These are phyloP conservation scores for Meliscaeva auricollis DNA, from an alignment of 2,888 invertebrate species.

Conservation along the genomic window DNA sequence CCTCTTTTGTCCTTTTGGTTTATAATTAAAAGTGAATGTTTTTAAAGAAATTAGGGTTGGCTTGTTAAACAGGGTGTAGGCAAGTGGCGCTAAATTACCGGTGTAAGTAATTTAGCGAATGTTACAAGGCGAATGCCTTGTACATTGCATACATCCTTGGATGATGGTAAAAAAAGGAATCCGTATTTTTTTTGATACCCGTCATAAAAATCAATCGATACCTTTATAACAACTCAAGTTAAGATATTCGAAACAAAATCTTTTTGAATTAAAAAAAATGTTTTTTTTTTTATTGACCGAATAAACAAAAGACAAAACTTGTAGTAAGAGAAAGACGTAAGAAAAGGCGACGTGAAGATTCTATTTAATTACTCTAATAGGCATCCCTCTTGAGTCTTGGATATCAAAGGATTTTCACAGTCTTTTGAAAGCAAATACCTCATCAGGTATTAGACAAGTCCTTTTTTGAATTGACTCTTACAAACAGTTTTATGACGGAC, in stretches of 20 bases:
- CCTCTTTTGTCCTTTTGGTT: slow-evolving; percentile 63
- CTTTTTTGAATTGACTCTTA: slow-evolving; percentile 59
- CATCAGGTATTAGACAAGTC: slow-evolving; percentile 43
- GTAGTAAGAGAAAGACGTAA: not conserved
- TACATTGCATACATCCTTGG: not conserved
- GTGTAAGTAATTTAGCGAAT: slow-evolving; percentile 83
- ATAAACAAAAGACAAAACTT: slow-evolving; percentile 51
- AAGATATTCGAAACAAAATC: slow-evolving; percentile 32
- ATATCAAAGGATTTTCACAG: slow-evolving; percentile 75
- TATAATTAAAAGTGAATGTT: slow-evolving; percentile 74
- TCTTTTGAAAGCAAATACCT: slow-evolving; percentile 77
- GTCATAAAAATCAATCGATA: slow-evolving; percentile 60
- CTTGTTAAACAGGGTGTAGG: slow-evolving; percentile 84
- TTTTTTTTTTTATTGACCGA: slow-evolving; percentile 68
- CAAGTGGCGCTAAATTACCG: slow-evolving; percentile 84
- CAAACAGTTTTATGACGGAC: slow-evolving; percentile 70
- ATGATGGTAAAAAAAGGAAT: slow-evolving; percentile 10
- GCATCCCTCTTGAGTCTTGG: slow-evolving; percentile 73
- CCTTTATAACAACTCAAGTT: too few species aligned
- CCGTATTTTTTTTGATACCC: slow-evolving; percentile 28
- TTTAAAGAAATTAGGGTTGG: slow-evolving; percentile 77
- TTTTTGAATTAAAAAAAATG: slow-evolving; percentile 13
- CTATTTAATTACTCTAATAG: slow-evolving; percentile 76
- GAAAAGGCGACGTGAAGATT: slow-evolving; percentile 26
- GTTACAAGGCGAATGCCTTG: slow-evolving; percentile 50